Conservation (phyloP, 2,797 vertebrate species). For the Coccyzus lansbergi region DNA sequence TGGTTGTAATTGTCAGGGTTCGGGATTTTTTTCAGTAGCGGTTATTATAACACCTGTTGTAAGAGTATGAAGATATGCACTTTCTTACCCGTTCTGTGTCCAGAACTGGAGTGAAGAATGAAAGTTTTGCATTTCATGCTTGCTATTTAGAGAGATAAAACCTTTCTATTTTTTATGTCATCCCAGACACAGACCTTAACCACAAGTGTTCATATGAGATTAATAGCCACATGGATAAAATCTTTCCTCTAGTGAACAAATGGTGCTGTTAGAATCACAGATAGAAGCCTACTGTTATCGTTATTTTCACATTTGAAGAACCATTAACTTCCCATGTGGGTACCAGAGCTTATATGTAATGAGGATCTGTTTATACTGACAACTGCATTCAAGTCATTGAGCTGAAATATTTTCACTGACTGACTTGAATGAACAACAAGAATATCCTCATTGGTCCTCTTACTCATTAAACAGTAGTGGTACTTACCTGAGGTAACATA, state of each 20-base stretch:
- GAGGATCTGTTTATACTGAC: conserved; percentile 16
- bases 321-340: conserved; percentile 30
- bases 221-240: neutral
- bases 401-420: conserved; percentile 1
- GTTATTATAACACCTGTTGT: neutral
- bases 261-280: neutral
- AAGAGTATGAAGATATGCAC: neutral
- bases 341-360: conserved; percentile 2
- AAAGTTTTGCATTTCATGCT: neutral
- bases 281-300: neutral
- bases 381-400: neutral
- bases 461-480: neutral
- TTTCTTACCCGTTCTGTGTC: neutral
- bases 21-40: neutral
- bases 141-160: neutral
- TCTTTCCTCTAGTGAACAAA: neutral
- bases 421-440: neutral
- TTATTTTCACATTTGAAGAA: conserved; percentile 36
- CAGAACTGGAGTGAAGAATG: neutral
- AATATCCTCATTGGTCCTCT: neutral
- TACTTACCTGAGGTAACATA: neutral
- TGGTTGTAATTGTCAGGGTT: neutral
- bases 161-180: neutral
- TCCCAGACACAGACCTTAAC: neutral
- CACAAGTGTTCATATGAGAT: neutral